Base-by-base conservation (phyloP, 2,797 vertebrate genomes). In the Amblyopsis hoosieri region DNA sequence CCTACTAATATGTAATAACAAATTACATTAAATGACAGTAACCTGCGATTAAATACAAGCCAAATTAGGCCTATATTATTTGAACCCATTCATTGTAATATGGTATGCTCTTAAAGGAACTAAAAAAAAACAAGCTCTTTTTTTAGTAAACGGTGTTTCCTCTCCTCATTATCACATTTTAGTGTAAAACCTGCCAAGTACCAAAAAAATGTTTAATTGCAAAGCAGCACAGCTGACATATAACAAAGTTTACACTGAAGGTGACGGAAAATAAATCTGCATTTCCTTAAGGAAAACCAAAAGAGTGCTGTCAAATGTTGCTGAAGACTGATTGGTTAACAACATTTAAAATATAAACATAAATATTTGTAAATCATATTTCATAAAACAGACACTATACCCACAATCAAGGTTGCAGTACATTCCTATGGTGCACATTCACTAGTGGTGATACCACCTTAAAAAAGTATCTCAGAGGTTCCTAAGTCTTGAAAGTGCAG, bases 381-480 rank as follows among this genome's bases (percentile, higher is more conserved):
- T 37, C 5, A 37, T 29, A 29, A 29, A 29, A 29, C 23, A 37
- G 8, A 37, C 5, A 37, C 33, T 37, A 37, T 37, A 37, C 12
- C 4, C 19, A 54, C 19, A 12, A 12, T 5, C 10, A 10, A 31
- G 10, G 4, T n/a, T 3, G 23, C 68, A 78, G 80, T 67, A 66
- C 58, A 60, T 54, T 52, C 12, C 56, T 46, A 31, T 10, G 54
- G 67, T 75, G 76, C 69, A 67, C 65, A 67, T 79, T 69, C 69
- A 63, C 65, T 64, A 71, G 66, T 52, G 51, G 75, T 68, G 62
- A 80, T 57, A 31, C 55, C 31, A 79, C 77, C 42, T 58, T 74
- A 73, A 37, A 37, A 37, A 37, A 6, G 5, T 37, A 37, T 9
- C 33, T 37, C 33, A 37, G 33, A 37, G 33, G 33, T 37, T 37